Percentiles rank a stretch among this genome's conserved stretches.
Conservation (phyloP, 2,113 vertebrate species). For the Urocynchramus pylzowi region DNA sequence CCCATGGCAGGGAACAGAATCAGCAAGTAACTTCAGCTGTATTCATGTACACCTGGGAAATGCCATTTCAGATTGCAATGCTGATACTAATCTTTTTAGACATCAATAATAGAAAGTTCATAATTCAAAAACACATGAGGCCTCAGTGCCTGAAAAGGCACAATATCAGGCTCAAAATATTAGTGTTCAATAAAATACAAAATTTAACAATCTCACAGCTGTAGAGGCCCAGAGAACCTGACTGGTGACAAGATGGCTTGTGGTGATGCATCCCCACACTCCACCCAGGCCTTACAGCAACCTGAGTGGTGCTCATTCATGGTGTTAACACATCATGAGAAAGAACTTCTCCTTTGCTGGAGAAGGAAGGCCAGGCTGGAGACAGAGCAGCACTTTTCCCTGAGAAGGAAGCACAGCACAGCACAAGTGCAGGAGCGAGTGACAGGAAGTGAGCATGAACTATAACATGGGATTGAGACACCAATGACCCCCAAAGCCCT, state of each 20-base stretch:
- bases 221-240: not conserved
- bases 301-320: not conserved
- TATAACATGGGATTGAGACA: not conserved
- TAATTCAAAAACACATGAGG: not conserved
- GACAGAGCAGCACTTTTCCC: not conserved
- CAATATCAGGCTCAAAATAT: not conserved
- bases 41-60: not conserved
- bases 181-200: not conserved
- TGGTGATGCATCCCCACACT: not conserved
- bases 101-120: not conserved
- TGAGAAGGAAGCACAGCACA: not conserved
- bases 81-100: not conserved
- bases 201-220: not conserved
- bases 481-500: accelerated
- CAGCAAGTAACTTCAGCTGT: not conserved
- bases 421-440: not conserved
- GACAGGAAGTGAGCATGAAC: not conserved
- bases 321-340: not conserved
- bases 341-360: not conserved
- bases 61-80: not conserved
- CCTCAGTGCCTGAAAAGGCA: not conserved
- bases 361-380: not conserved
- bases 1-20: not conserved
- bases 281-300: accelerated
- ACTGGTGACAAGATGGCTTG: accelerated